Conservation (phyloP, 2,797 vertebrate species). For the Lycodopsis pacificus region DNA sequence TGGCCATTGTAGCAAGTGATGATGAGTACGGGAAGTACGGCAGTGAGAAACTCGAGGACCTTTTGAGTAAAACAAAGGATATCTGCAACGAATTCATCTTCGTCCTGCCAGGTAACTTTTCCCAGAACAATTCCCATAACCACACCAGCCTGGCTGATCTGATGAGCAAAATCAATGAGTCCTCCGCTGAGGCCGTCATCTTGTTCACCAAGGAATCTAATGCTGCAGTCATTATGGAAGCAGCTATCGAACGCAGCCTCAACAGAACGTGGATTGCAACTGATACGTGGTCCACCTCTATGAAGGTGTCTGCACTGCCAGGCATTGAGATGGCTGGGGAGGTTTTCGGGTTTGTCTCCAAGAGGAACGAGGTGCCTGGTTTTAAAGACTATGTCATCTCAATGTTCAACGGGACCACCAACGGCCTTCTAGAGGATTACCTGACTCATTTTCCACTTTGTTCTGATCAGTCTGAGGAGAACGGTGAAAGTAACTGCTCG, state of each 20-base stretch:
- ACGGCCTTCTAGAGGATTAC: slow-evolving; percentile 15
- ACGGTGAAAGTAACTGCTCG: not conserved
- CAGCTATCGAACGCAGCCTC: slow-evolving; percentile 6
- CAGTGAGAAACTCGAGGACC: slow-evolving; percentile 21
- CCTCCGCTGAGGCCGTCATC: slow-evolving; percentile 69
- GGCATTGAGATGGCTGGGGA: slow-evolving; percentile 41
- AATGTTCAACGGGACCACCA: slow-evolving; percentile 26
- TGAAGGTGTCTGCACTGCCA: not conserved
- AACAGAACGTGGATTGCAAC: slow-evolving; percentile 76
- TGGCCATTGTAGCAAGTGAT: slow-evolving; percentile 67
- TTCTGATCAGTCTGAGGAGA: not conserved
- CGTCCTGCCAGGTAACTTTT: slow-evolving; percentile 54
- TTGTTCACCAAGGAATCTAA: slow-evolving; percentile 64
- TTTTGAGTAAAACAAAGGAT: not conserved
- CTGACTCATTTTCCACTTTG: slow-evolving; percentile 4
- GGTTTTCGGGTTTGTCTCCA: slow-evolving; percentile 68
- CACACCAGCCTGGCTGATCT: accelerated
- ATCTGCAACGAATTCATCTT: slow-evolving; percentile 58
- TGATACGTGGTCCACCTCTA: slow-evolving; percentile 69
- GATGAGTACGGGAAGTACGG: slow-evolving; percentile 72
- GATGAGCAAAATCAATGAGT: not conserved
- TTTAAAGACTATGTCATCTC: slow-evolving; percentile 60
- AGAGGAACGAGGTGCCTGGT: slow-evolving; percentile 55
- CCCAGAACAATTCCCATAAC: accelerated
- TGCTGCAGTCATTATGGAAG: slow-evolving; percentile 48